phyloP scores from a whole-genome alignment of 2,113 vertebrate species.

The Microtus pennsylvanicus region DNA sequence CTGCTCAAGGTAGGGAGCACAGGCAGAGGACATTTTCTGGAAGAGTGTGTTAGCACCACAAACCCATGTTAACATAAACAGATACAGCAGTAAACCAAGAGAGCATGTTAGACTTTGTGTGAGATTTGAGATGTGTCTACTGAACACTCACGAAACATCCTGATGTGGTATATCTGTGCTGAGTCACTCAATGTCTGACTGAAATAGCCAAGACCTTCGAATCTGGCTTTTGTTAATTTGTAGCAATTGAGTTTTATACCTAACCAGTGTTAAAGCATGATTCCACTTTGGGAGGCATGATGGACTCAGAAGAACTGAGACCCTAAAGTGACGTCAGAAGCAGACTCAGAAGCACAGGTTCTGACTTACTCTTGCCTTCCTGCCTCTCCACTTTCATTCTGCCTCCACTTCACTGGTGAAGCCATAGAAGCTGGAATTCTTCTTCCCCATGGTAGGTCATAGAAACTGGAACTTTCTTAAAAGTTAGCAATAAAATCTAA shows the following conservation, averaged over 20 bases:
- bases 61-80: not conserved
- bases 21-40: slow-evolving; percentile 30
- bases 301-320: not conserved
- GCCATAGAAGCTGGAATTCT: not conserved
- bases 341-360: not conserved
- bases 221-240: not conserved
- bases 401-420: not conserved
- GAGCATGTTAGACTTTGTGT: slow-evolving; percentile 11
- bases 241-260: not conserved
- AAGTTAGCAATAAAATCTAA: not conserved
- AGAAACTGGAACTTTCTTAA: not conserved
- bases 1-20: not conserved
- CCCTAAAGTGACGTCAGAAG: not conserved
- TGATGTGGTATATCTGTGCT: not conserved
- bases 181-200: not conserved
- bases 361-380: not conserved
- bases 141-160: not conserved
- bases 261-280: not conserved
- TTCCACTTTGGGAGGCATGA: not conserved
- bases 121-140: not conserved
- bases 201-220: not conserved
- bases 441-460: not conserved
- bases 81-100: slow-evolving; percentile 41
- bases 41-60: not conserved
- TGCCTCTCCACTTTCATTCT: not conserved